Conservation (phyloP, 2,888 invertebrate genomes). For the Oligia strigilis region DNA sequence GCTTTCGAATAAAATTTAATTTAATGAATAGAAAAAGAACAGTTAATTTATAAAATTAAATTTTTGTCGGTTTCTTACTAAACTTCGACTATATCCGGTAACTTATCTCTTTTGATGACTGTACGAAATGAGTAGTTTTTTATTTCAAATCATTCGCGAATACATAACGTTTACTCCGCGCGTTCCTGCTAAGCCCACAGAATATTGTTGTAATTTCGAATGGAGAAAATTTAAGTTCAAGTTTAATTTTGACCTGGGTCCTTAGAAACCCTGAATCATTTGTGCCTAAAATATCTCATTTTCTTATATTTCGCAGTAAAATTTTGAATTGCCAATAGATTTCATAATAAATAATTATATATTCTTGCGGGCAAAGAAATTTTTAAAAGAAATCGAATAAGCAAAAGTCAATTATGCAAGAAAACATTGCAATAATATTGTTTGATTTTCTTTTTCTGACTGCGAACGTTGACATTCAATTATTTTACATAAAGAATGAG, state of each 20-base stretch:
- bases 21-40: too few species aligned
- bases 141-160: neutral
- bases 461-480: neutral
- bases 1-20: too few species aligned
- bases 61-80: too few species aligned
- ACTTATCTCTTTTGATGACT: too few species aligned
- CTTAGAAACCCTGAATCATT: neutral
- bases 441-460: neutral
- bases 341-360: neutral
- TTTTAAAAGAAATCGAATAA: constrained; percentile 8
- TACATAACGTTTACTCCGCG: neutral
- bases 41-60: too few species aligned
- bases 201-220: constrained; percentile 12
- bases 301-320: neutral
- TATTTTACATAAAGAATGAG: too few species aligned
- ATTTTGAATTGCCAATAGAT: neutral
- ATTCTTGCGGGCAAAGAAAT: constrained; percentile 10
- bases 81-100: too few species aligned
- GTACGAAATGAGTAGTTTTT: neutral
- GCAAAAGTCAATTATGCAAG: neutral
- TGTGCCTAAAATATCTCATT: neutral
- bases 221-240: neutral
- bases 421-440: neutral
- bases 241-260: neutral
- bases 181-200: neutral